Evolutionary conservation across 1,140 invertebrate species (phyloP), one percentile per base, ranked within the genome.

Genomic region (Ceratina calcarata): DNA sequence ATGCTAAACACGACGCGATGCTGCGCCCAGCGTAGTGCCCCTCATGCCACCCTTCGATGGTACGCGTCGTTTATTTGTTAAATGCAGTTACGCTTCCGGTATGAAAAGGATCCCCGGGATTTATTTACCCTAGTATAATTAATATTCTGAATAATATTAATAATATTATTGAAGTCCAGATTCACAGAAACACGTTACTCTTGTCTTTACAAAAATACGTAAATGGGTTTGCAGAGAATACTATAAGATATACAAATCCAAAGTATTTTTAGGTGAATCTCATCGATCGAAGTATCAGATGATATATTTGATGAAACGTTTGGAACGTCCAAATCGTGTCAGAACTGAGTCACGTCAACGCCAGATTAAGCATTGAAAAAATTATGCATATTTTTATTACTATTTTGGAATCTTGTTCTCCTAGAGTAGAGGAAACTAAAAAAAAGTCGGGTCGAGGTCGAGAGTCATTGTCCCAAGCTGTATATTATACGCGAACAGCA

Each of bases 11-110:
- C 16, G 20, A 10, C 60, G 15, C 60, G 6, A 55, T 45, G 27
- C 27, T 32, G 27, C 27, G 4, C 27, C 27, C 27, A 32, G 27
- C 27, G 27, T 4, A 32, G 27, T 32, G 27, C 27, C 27, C 55
- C 32, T 70, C 55, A 57, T 6, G n/a, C 12, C 68, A 45, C 27
- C 0, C 12, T 37, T 13, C 32, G 0, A 13, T 18, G 8, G 37
- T 20, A 60, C n/a, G 45, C 51, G 27, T 58, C 55, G 49, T 74
- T 65, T 74, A 55, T 37, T 53, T 62, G 61, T 74, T 55, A 74
- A 45, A 55, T 16, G 8, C 7, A 15, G 49, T 53, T 1, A 18
- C 13, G 27, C 22, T 55, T 22, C 55, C 61, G 20, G 18, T 55
- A 10, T 24, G 57, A 49, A 18, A 49, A 18, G 18, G 37, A 51